These are phyloP conservation scores for Pseudochaenichthys georgianus DNA, from an alignment of 2,797 vertebrate species.

Conservation along the genomic window DNA sequence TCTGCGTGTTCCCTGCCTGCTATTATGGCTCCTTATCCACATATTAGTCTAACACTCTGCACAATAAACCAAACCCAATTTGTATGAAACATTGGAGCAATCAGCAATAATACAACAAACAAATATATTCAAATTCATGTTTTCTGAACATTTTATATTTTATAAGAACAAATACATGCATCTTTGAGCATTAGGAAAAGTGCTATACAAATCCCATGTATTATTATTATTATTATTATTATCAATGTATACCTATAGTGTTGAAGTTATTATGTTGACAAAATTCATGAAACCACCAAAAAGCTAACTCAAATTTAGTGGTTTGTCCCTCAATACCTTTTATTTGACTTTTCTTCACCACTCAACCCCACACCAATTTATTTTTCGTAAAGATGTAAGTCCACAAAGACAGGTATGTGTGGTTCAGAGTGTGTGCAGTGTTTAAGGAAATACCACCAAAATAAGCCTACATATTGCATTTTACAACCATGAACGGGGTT, in stretches of 20 bases:
- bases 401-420: background rate
- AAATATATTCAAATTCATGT: background rate
- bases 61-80: background rate
- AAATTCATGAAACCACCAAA: too few species aligned
- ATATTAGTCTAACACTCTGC: conserved; percentile 32
- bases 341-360: background rate
- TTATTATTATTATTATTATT: too few species aligned
- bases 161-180: background rate
- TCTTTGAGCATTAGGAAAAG: too few species aligned
- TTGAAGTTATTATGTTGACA: background rate
- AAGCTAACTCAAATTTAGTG: too few species aligned
- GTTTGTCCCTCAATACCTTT: background rate
- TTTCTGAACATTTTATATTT: background rate
- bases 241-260: too few species aligned
- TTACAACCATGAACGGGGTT: background rate
- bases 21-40: conserved; percentile 52
- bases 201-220: too few species aligned
- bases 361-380: background rate
- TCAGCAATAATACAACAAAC: background rate
- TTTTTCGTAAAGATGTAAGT: background rate
- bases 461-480: background rate
- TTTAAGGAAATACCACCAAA: background rate
- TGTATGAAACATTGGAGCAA: too few species aligned
- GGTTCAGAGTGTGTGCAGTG: background rate
- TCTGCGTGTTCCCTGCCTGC: conserved; percentile 19